A percentile compares a stretch with the other conserved stretches of the same genome.
Conservation (phyloP, 64 coral and sea anemone genomes). For the Platygyra sinensis region DNA sequence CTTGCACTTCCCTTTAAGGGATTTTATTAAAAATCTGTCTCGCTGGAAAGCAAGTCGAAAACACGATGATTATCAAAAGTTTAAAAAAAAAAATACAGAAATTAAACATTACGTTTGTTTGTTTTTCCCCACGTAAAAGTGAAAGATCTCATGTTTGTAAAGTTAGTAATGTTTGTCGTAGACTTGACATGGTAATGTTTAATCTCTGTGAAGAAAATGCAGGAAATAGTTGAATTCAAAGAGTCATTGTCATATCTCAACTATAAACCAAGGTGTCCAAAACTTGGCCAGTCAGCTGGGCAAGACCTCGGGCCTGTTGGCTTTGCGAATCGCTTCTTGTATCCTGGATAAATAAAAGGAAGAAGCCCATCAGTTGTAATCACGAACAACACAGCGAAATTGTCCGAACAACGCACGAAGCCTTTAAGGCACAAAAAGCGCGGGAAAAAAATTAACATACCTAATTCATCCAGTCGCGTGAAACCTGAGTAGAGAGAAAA, state of each 20-base stretch:
- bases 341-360: conserved; percentile 16
- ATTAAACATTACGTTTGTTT: neutral
- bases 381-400: neutral
- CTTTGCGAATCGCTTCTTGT: neutral
- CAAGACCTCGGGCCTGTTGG: conserved; percentile 32
- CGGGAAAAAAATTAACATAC: neutral
- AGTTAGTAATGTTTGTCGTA: too few species aligned
- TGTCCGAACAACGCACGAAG: neutral
- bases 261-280: neutral
- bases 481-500: neutral
- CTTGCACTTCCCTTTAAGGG: neutral
- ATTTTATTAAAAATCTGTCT: neutral
- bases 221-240: neutral
- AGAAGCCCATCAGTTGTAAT: neutral
- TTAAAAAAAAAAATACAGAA: neutral
- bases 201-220: neutral
- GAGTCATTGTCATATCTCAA: neutral
- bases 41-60: neutral
- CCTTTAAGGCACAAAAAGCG: neutral
- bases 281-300: conserved; percentile 36
- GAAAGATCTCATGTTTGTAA: too few species aligned
- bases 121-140: too few species aligned
- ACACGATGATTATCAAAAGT: neutral
- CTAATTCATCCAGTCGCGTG: neutral
- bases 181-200: too few species aligned